These are phyloP conservation scores for Epinotia demarniana DNA, from an alignment of 2,888 invertebrate species.

Conservation along the genomic window DNA sequence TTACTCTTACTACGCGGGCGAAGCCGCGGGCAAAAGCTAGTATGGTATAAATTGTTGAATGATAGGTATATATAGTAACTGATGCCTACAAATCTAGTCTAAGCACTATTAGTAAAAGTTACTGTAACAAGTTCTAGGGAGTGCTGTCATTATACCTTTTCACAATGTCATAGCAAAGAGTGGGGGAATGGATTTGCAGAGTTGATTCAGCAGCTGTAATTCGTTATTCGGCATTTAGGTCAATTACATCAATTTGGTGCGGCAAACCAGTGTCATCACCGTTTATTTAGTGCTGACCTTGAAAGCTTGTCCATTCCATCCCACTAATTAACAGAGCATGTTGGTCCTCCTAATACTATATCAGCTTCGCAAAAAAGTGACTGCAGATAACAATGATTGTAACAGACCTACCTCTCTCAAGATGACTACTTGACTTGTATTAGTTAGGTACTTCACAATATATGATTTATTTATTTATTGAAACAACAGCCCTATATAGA, in stretches of 20 bases:
- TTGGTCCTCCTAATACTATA: not conserved
- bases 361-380: not conserved
- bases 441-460: too few species aligned
- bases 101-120: too few species aligned
- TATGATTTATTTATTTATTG: too few species aligned
- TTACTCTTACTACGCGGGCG: too few species aligned
- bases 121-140: too few species aligned
- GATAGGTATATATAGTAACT: too few species aligned
- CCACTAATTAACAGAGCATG: constrained; percentile 8
- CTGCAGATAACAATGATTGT: not conserved
- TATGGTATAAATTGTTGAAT: too few species aligned
- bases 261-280: constrained; percentile 9
- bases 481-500: too few species aligned
- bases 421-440: too few species aligned
- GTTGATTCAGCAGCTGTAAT: constrained; percentile 12
- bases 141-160: too few species aligned
- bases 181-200: not conserved
- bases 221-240: constrained; percentile 30
- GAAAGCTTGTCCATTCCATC: not conserved
- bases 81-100: too few species aligned
- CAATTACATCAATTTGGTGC: constrained; percentile 31
- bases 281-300: constrained; percentile 38
- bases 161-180: not conserved
- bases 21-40: too few species aligned
- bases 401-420: not conserved